These are phyloP conservation scores for Clunio marinus DNA, from an alignment of 2,888 invertebrate species.

Conservation along the genomic window DNA sequence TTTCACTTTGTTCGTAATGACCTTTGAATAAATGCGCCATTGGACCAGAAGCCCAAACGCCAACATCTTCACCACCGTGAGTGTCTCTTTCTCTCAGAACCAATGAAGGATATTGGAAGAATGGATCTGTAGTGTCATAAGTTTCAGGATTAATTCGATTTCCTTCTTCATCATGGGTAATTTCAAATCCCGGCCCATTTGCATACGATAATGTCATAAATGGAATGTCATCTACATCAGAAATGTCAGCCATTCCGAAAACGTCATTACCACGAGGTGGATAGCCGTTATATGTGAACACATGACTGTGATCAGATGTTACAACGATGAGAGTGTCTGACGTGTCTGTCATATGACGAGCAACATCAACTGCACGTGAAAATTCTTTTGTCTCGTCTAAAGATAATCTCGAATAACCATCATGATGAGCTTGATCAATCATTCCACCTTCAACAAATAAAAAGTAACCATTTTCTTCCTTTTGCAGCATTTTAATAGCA, in stretches of 20 bases:
- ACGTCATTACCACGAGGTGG: conserved; percentile 59
- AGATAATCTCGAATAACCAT: conserved; percentile 62
- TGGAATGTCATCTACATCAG: conserved; percentile 48
- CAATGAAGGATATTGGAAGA: conserved; percentile 55
- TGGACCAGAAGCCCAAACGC: conserved; percentile 70
- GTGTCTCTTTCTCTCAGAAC: conserved; percentile 62
- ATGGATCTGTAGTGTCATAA: conserved; percentile 40
- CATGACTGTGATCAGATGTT: conserved; percentile 75
- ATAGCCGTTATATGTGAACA: conserved; percentile 67
- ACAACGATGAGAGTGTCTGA: conserved; percentile 77
- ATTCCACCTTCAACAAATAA: conserved; percentile 63
- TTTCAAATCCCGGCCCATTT: conserved; percentile 41
- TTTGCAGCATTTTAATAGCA: conserved; percentile 66
- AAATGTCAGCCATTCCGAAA: conserved; percentile 53
- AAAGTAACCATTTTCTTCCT: conserved; percentile 65
- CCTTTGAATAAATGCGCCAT: conserved; percentile 78
- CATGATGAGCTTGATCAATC: conserved; percentile 71
- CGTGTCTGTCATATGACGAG: conserved; percentile 57
- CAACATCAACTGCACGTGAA: conserved; percentile 64
- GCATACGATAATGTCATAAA: conserved; percentile 67
- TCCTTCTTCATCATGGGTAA: conserved; percentile 48
- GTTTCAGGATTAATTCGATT: conserved; percentile 45
- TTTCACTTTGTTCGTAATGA: conserved; percentile 70
- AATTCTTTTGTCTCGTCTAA: conserved; percentile 78
- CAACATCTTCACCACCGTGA: conserved; percentile 76